Conservation (phyloP, 1,140 invertebrate species). For the Brachionus koreanus region DNA sequence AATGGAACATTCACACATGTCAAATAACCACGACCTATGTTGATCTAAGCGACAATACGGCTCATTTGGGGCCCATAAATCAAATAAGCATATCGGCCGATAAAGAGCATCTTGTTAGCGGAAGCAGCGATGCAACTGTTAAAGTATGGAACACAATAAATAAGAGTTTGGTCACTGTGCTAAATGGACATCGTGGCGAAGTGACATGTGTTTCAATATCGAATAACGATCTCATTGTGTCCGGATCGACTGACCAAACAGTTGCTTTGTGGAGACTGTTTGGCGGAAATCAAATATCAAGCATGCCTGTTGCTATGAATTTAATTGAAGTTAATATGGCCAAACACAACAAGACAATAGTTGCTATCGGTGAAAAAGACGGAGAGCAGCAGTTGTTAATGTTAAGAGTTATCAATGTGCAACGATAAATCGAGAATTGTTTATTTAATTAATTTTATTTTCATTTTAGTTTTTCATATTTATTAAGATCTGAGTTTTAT, state of each 20-base stretch:
- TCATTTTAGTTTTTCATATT: neutral
- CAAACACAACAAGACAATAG: slow-evolving; percentile 43
- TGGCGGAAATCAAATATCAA: slow-evolving; percentile 33
- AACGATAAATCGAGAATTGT: slow-evolving; percentile 10
- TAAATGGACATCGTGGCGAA: slow-evolving; percentile 33
- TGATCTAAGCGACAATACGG: neutral
- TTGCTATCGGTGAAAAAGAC: slow-evolving; percentile 45
- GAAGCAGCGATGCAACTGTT: slow-evolving; percentile 32
- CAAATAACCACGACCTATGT: slow-evolving; percentile 11
- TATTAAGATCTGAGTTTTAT: neutral
- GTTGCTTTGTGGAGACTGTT: slow-evolving; percentile 29
- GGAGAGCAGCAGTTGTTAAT: slow-evolving; percentile 44
- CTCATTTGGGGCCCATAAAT: slow-evolving; percentile 18
- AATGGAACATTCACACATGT: slow-evolving; percentile 43
- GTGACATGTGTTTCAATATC: slow-evolving; percentile 44
- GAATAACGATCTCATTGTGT: slow-evolving; percentile 26
- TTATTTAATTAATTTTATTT: neutral
- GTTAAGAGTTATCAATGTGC: slow-evolving; percentile 43
- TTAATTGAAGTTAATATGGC: slow-evolving; percentile 39
- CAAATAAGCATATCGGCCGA: slow-evolving; percentile 19
- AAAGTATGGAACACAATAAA: slow-evolving; percentile 41
- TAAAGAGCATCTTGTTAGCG: slow-evolving; percentile 13
- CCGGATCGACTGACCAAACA: slow-evolving; percentile 41
- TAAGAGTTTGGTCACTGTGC: neutral
- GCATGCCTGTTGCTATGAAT: slow-evolving; percentile 37